Evolutionary conservation across 2,113 vertebrate genomes (phyloP).

Genomic region (Etia nguti): DNA sequence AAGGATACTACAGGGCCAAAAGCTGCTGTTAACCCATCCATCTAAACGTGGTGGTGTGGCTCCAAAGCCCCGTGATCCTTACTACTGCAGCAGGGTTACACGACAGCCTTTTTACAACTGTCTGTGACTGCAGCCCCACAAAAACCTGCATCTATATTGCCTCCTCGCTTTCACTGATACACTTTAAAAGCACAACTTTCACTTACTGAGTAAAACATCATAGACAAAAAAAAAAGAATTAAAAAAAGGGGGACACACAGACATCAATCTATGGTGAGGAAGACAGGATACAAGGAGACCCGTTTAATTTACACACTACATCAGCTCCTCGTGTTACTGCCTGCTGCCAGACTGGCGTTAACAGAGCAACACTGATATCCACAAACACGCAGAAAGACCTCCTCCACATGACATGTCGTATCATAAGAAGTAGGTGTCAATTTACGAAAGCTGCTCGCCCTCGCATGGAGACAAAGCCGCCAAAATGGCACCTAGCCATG

Average conservation of each 20-base stretch:
- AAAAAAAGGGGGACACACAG: not conserved
- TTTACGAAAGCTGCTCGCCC: slow-evolving; percentile 70
- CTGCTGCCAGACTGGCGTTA: slow-evolving; percentile 80
- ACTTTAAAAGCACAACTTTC: slow-evolving; percentile 32
- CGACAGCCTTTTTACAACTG: slow-evolving; percentile 56
- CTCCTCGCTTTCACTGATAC: not conserved
- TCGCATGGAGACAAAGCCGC: slow-evolving; percentile 74
- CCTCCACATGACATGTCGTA: slow-evolving; percentile 65
- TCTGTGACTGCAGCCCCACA: slow-evolving; percentile 36
- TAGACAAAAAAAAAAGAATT: not conserved
- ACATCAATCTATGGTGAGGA: not conserved
- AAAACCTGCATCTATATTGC: not conserved
- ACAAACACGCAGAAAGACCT: slow-evolving; percentile 73
- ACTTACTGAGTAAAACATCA: slow-evolving; percentile 8
- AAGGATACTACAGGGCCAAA: slow-evolving; percentile 30
- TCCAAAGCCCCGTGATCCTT: slow-evolving; percentile 53
- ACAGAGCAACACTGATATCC: slow-evolving; percentile 71
- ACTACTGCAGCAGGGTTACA: slow-evolving; percentile 53
- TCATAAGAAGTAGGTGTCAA: slow-evolving; percentile 55
- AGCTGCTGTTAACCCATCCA: slow-evolving; percentile 27
- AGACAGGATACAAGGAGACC: not conserved
- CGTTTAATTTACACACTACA: slow-evolving; percentile 68
- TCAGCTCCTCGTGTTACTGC: slow-evolving; percentile 78
- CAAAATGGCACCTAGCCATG: slow-evolving; percentile 66
- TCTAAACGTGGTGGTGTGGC: slow-evolving; percentile 46